These are phyloP conservation scores for Epirrhoe tristata DNA, from an alignment of 2,888 invertebrate genomes.

Conservation along the genomic window DNA sequence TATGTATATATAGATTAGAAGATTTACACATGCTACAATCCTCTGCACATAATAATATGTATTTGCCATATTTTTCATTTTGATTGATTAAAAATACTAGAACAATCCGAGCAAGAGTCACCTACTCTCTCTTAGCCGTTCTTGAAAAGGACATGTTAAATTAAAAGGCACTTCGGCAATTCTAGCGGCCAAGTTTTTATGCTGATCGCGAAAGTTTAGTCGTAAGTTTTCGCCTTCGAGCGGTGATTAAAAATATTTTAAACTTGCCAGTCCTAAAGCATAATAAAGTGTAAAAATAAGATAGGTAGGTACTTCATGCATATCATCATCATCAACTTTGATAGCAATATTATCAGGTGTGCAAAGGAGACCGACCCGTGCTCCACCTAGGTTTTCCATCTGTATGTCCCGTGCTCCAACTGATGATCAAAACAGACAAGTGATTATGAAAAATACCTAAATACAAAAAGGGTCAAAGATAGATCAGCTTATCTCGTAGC, in stretches of 20 bases:
- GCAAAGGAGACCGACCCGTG: too few relatives aligned
- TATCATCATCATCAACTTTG: background rate
- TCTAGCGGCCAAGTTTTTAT: constrained; percentile 28
- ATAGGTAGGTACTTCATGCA: background rate
- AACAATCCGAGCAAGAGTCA: background rate
- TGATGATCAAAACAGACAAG: too few relatives aligned
- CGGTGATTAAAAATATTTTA: constrained; percentile 21
- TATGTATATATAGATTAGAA: too few relatives aligned
- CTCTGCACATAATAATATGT: too few relatives aligned
- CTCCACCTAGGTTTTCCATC: too few relatives aligned
- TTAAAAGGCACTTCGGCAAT: constrained; percentile 15
- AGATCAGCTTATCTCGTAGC: too few relatives aligned
- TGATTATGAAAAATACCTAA: too few relatives aligned
- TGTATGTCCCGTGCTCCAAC: too few relatives aligned
- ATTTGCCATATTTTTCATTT: too few relatives aligned
- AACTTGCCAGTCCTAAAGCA: constrained; percentile 11
- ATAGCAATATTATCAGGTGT: background rate
- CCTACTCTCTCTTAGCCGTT: constrained; percentile 7
- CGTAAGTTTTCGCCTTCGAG: constrained; percentile 20
- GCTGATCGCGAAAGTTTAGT: constrained; percentile 26
- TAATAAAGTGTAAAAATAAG: background rate
- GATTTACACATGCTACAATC: too few relatives aligned
- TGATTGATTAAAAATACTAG: too few relatives aligned
- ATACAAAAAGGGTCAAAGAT: too few relatives aligned
- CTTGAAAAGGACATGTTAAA: constrained; percentile 7